Base-by-base conservation (phyloP, 2,888 invertebrate genomes). In the Quadriops clusia region DNA sequence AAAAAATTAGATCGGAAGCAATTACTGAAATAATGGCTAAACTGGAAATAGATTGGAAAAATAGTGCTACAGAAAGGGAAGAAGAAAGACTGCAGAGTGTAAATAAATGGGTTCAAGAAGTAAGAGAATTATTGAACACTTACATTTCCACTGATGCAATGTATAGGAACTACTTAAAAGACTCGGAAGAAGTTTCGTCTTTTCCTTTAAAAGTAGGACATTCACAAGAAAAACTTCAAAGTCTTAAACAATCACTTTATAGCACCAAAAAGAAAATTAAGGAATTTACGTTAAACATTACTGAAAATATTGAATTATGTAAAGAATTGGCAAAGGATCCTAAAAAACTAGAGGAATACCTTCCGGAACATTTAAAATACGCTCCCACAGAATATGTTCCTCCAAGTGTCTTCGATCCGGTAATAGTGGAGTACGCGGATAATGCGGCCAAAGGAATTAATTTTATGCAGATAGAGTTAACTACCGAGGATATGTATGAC, bases 341-440 rank as follows among this genome's bases (percentile, higher is more conserved):
- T 17, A 12, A 28, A 11, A 29, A 29, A 22, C 17, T 41, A 41
- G 13, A 42, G 31, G 40, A 58, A 37, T 64, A 58, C 49, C 63
- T 65, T 13, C 68, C 70, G n/a, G 17, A 37, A 14, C 33, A 56
- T 27, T 45, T 68, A 23, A 45, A 26, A 34, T 34, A 42, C 32
- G 34, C 37, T 16, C 35, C 25, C 12, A 18, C 29, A 12, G 7
- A 13, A 6, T 27, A 48, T 3, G 48, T 50, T 40, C 51, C 55
- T 3, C 50, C 54, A 1, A 51, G 49, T 6, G 50, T 51, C 20
- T 46, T 52, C 15, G 70, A 72, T 28, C 46, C 58, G 12, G 43
- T 68, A 28, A 66, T 68, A 3, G 63, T 64, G 43, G 46, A 59
- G 32, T 67, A 67, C 45, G 70, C 67, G 1, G 56, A 53, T 12